Conservation (phyloP, 2,113 vertebrate genomes). For the Camelus bactrianus region DNA sequence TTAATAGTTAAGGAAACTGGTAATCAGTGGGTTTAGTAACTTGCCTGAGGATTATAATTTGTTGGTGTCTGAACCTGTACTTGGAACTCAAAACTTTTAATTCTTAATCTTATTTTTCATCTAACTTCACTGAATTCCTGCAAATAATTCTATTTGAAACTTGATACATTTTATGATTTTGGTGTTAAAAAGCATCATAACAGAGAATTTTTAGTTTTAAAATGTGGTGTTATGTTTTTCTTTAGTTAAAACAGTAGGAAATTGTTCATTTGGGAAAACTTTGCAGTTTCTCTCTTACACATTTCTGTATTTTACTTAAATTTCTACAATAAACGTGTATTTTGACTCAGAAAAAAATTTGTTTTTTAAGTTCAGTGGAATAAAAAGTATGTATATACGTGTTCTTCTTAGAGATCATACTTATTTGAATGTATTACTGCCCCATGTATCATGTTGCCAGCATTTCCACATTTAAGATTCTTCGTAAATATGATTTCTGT, state of each 20-base stretch:
- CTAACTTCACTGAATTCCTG: conserved; percentile 25
- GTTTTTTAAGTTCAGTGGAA: not conserved
- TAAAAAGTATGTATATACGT: not conserved
- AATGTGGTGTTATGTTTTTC: not conserved
- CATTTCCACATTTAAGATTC: conserved; percentile 39
- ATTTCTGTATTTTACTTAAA: conserved; percentile 29
- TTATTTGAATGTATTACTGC: not conserved
- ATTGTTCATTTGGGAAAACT: not conserved
- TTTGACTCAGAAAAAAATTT: not conserved
- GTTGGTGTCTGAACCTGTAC: not conserved
- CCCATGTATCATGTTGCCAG: not conserved
- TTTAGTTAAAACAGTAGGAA: conserved; percentile 13
- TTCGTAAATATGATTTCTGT: not conserved
- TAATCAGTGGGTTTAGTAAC: not conserved
- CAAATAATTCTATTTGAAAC: conserved; percentile 35
- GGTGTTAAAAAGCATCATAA: not conserved
- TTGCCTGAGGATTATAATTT: not conserved
- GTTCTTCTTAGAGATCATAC: not conserved
- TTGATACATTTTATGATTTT: conserved; percentile 40
- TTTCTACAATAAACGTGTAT: not conserved
- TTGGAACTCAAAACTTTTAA: conserved; percentile 11
- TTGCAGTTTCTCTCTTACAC: not conserved
- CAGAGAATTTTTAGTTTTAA: not conserved
- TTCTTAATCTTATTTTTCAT: conserved; percentile 29
- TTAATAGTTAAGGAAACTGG: conserved; percentile 17